Evolutionary conservation across 2,888 invertebrate species (phyloP), one percentile per base, ranked within the genome.

Genomic region (Parnassius apollo): DNA sequence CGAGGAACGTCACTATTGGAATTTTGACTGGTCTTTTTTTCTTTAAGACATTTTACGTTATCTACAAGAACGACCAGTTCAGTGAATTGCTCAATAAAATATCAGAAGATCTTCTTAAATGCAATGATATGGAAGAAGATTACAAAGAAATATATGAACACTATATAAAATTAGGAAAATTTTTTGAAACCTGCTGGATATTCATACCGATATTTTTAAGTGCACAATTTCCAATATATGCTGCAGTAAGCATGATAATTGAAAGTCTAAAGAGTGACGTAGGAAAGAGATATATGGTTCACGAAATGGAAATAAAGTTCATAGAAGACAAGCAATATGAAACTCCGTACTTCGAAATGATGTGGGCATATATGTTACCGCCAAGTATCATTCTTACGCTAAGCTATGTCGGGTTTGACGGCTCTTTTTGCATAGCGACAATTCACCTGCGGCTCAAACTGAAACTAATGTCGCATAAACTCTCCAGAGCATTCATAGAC

Each of bases 341-440:
- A 13, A 71, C 81, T 7, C 88, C 87, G 1, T 84, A 83, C 65
- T 88, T 82, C 55, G 80, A 87, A 65, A 66, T 81, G 2, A 71
- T 84, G 56, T 88, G 84, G 62, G 80, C 76, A 0, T 86, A 83
- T 67, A 84, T 78, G 57, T 73, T 81, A 35, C 10, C 75, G 0
- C 80, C 81, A 57, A 80, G 80, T 44, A 45, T 82, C 1, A 68
- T 78, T 7, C 70, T 88, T 0, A 70, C 77, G 2, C 81, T 82
- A 2, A 80, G 80, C 48, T 88, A 80, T 62, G 69, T 75, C 4
- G 86, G 87, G 1, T 80, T 87, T 11, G 88, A 87, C 48, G 85
- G 86, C 0, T 85, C 84, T 0, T 87, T 86, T 62, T 86, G 87
- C 61, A 86, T 88, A 57, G 81, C 82, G 1, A 83, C 80, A 0